Evolutionary conservation across 2,113 vertebrate genomes (phyloP), one percentile per base, ranked within the genome.

Genomic region (Oostethus manadensis): DNA sequence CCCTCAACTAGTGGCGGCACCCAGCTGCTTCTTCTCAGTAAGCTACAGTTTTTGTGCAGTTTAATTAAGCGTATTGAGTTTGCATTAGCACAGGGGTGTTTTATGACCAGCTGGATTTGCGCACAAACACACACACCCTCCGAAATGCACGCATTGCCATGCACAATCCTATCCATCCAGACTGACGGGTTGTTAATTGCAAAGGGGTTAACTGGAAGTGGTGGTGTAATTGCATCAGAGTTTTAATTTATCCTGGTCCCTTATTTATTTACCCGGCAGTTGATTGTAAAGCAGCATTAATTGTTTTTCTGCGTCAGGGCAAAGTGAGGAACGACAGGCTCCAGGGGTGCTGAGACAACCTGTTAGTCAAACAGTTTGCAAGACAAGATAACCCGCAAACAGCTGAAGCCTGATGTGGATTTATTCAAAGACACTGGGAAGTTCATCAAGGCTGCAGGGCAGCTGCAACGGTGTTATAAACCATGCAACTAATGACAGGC

Each of bases 141-240:
- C 20, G 29, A 33, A 33, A 33, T 33, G 29, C 49, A 58, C 47
- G 9, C 23, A 26, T 17, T 53, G 53, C 74, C 56, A 18, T 58
- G 43, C 62, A 23, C 62, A 59, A 22, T 67, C 61, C 74, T 60
- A 87, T 87, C 84, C 77, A 86, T 84, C 83, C 81, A 78, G 72
- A 59, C 80, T 86, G 86, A 88, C 81, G 72, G 84, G 77, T 80
- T 84, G 84, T 84, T 90, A 90, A 90, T 88, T 89, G 86, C 86
- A 73, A 56, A 51, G 73, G 82, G 83, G 87, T 90, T 89, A 90
- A 88, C 85, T 87, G 83, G 84, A 89, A 88, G 84, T 88, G 84
- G 81, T 82, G 76, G 70, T 81, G 81, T 90, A 90, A 91, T 89
- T 90, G 89, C 83, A 85, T 89, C 85, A 81, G 82, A 82, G 80